phyloP scores from a whole-genome alignment of 2,888 invertebrate genomes.

The Atethmia centrago region DNA sequence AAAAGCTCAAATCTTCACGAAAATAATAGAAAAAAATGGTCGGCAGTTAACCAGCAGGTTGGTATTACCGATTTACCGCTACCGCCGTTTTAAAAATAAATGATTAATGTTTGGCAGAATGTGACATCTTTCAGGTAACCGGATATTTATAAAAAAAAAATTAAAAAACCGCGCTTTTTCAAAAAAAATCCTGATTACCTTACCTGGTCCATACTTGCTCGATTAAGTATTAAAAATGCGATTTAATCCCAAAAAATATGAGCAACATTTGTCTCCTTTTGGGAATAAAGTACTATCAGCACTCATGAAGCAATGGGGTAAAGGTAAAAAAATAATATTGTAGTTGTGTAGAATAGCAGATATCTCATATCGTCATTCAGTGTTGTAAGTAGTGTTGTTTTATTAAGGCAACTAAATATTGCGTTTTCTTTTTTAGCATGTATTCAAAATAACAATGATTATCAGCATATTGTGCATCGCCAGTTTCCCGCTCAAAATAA shows the following conservation, averaged over 20 bases:
- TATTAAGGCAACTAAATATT: neutral
- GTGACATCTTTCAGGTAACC: neutral
- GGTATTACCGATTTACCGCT: no score
- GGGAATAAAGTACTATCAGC: slow-evolving; percentile 78
- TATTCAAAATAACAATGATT: slow-evolving; percentile 20
- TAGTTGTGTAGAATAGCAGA: neutral
- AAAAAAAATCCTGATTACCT: neutral
- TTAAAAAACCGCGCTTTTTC: slow-evolving; percentile 12
- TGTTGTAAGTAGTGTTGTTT: neutral
- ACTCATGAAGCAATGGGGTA: slow-evolving; percentile 71
- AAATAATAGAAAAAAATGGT: no score
- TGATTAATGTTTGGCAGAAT: slow-evolving; percentile 2
- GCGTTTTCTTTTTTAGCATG: slow-evolving; percentile 48
- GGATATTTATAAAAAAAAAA: no score
- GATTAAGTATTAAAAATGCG: slow-evolving; percentile 28
- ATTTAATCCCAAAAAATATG: slow-evolving; percentile 67
- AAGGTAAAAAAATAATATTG: slow-evolving; percentile 61
- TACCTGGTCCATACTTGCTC: neutral
- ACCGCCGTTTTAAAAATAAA: no score
- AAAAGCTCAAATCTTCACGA: no score
- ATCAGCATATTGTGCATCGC: neutral
- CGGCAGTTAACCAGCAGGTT: no score
- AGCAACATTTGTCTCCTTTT: slow-evolving; percentile 77
- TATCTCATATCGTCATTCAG: neutral
- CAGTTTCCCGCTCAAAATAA: slow-evolving; percentile 34